These are phyloP conservation scores for Danaus melanippus DNA, from an alignment of 1,140 invertebrate genomes.

Conservation along the genomic window DNA sequence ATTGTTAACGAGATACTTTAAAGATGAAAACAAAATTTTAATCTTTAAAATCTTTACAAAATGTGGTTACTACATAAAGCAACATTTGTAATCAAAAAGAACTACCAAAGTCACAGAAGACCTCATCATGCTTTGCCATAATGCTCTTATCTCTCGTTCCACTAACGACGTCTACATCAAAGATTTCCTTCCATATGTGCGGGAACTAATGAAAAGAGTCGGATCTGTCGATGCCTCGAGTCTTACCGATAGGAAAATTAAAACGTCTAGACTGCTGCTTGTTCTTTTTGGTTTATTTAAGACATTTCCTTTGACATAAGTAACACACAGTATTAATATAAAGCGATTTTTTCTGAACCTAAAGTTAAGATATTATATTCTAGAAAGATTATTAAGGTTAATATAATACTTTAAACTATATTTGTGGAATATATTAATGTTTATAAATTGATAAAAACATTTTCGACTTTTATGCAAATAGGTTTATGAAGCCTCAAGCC, in stretches of 20 bases:
- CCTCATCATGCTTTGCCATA: conserved; percentile 16
- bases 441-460: conserved; percentile 1
- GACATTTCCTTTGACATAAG: conserved; percentile 9
- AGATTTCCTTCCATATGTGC: conserved; percentile 51
- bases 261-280: conserved; percentile 56
- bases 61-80: too few relatives aligned
- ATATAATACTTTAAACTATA: too few relatives aligned
- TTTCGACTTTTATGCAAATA: not conserved
- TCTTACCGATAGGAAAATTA: conserved; percentile 59
- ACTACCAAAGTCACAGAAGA: conserved; percentile 19
- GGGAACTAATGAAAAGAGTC: conserved; percentile 49
- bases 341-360: too few relatives aligned
- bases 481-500: conserved; percentile 22
- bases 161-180: conserved; percentile 55
- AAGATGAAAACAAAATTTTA: not conserved
- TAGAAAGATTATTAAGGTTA: too few relatives aligned
- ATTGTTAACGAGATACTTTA: too few relatives aligned
- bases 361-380: too few relatives aligned
- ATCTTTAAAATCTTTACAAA: not conserved
- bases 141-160: conserved; percentile 35
- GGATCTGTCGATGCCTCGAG: conserved; percentile 41
- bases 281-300: conserved; percentile 39
- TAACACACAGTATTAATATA: too few relatives aligned
- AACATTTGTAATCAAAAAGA: conserved; percentile 19
- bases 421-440: too few relatives aligned